A percentile compares a stretch with the other conserved stretches of the same genome.
These are phyloP conservation scores for Crambe crambe DNA, from an alignment of 37 sponge, comb jelly and placozoan species.

Conservation along the genomic window DNA sequence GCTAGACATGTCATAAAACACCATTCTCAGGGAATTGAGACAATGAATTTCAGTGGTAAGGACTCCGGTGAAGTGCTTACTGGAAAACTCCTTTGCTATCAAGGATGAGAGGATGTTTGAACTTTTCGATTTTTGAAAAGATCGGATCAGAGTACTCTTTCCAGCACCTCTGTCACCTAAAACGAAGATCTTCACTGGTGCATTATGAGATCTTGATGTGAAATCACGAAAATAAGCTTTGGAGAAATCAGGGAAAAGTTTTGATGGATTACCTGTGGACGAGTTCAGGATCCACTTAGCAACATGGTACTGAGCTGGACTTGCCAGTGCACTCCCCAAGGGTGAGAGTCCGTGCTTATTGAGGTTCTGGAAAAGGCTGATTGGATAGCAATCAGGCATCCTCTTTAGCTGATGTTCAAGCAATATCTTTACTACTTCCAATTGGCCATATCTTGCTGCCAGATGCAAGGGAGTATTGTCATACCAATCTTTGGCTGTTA, in stretches of 20 bases:
- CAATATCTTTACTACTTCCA: not conserved
- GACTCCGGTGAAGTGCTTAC: conserved; percentile 17
- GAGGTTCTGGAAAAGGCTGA: not conserved
- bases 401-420: not conserved
- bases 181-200: conserved; percentile 21
- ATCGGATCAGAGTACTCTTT: conserved; percentile 37
- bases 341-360: conserved; percentile 2
- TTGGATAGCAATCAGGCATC: not conserved
- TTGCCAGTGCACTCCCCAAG: conserved; percentile 4
- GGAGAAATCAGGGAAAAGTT: not conserved
- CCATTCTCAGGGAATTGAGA: not conserved
- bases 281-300: not conserved
- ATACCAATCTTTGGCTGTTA: not conserved
- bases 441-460: not conserved
- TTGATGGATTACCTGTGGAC: conserved; percentile 2
- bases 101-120: not conserved
- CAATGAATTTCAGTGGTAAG: conserved; percentile 14
- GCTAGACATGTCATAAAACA: conserved; percentile 25
- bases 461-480: conserved; percentile 19
- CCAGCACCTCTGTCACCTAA: conserved; percentile 23
- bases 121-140: conserved; percentile 11
- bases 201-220: not conserved
- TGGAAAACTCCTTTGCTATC: not conserved
- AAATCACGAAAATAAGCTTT: not conserved
- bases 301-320: not conserved